phyloP scores from a whole-genome alignment of 2,888 invertebrate genomes.

The Lithophane socia region DNA sequence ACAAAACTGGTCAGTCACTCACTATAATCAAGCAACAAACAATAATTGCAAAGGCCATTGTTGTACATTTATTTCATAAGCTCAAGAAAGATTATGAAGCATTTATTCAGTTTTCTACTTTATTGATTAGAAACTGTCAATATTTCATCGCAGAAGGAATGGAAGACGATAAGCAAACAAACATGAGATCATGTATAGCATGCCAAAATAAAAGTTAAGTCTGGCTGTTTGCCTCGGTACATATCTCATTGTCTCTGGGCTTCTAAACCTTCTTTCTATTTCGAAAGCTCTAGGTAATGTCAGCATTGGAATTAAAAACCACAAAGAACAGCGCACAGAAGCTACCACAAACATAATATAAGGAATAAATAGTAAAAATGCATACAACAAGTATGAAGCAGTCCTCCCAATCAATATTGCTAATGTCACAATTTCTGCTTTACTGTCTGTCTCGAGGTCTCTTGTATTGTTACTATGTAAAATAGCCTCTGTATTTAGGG shows the following conservation, averaged over 20 bases:
- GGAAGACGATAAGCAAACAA: conserved; percentile 92
- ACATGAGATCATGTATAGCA: conserved; percentile 96
- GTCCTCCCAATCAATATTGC: conserved; percentile 98
- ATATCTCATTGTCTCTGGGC: conserved; percentile 93
- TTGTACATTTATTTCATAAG: conserved; percentile 36
- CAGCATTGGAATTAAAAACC: conserved; percentile 97
- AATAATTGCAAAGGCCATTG: conserved; percentile 34
- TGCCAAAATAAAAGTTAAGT: conserved; percentile 97
- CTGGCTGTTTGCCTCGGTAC: conserved; percentile 97
- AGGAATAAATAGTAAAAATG: conserved; percentile 96
- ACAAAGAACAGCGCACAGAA: conserved; percentile 95
- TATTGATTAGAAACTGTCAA: not conserved
- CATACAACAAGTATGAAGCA: conserved; percentile 97
- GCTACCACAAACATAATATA: conserved; percentile 97
- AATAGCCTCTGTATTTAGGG: conserved; percentile 98
- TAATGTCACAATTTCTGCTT: conserved; percentile 97
- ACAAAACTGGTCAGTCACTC: conserved; percentile 28
- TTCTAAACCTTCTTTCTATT: conserved; percentile 96
- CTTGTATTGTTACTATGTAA: conserved; percentile 98
- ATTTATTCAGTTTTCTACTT: conserved; percentile 13
- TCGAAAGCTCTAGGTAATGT: conserved; percentile 97
- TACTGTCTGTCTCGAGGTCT: conserved; percentile 96
- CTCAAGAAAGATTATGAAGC: conserved; percentile 42
- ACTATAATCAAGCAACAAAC: conserved; percentile 18
- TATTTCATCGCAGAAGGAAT: conserved; percentile 84